Evolutionary conservation across 2,888 invertebrate genomes (phyloP).

Genomic region (Lagria hirta): DNA sequence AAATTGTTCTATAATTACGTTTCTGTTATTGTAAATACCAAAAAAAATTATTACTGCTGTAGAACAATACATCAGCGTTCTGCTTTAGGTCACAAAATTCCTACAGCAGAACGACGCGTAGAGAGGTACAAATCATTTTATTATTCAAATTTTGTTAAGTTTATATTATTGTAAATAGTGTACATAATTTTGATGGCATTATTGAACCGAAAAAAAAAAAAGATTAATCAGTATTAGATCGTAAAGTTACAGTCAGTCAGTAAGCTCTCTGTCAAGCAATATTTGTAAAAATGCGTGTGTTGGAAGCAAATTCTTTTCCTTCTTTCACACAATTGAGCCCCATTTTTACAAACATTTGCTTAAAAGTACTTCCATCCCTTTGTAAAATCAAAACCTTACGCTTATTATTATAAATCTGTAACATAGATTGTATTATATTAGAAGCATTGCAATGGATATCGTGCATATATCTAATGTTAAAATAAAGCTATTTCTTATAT

Average conservation of each 20-base stretch:
- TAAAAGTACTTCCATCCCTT: slow-evolving; percentile 33
- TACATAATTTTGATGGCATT: slow-evolving; percentile 18
- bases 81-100: slow-evolving; percentile 4
- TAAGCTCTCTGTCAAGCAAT: slow-evolving; percentile 27
- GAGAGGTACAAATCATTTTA: too few species aligned
- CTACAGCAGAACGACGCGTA: too few species aligned
- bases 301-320: slow-evolving; percentile 25
- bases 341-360: slow-evolving; percentile 37
- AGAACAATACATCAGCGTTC: slow-evolving; percentile 25
- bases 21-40: slow-evolving; percentile 18
- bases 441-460: slow-evolving; percentile 39
- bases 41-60: slow-evolving; percentile 25
- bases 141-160: too few species aligned
- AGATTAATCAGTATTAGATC: slow-evolving; percentile 30
- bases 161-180: slow-evolving; percentile 20
- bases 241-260: slow-evolving; percentile 23
- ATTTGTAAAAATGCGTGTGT: slow-evolving; percentile 33
- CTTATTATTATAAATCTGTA: slow-evolving; percentile 47
- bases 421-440: slow-evolving; percentile 42
- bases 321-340: slow-evolving; percentile 36
- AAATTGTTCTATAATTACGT: slow-evolving; percentile 13
- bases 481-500: slow-evolving; percentile 51
- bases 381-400: slow-evolving; percentile 47
- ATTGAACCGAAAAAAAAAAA: too few species aligned
- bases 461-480: slow-evolving; percentile 45